Conservation (phyloP, 2,888 invertebrate genomes). For the Morpho helenor region DNA sequence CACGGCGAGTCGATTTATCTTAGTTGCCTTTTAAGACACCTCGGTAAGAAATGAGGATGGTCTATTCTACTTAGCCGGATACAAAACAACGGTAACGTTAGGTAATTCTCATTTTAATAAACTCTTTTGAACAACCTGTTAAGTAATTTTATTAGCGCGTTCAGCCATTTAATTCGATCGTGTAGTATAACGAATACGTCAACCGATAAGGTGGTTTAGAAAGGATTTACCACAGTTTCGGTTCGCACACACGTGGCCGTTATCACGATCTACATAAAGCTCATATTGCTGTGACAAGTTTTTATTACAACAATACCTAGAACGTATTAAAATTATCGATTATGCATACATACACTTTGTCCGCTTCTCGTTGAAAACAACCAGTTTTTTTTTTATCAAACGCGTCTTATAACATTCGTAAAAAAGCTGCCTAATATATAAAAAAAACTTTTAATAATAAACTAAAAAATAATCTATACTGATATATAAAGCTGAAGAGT, state of each 20-base stretch:
- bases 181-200: slow-evolving; percentile 15
- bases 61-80: too few relatives aligned
- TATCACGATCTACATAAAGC: background rate
- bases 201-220: slow-evolving; percentile 19
- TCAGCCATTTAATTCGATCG: background rate
- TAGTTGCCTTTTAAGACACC: too few relatives aligned
- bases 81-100: too few relatives aligned
- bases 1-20: too few relatives aligned
- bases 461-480: too few relatives aligned
- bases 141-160: background rate
- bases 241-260: background rate
- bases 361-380: background rate
- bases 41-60: too few relatives aligned
- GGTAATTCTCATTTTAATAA: too few relatives aligned
- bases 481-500: too few relatives aligned
- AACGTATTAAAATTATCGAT: slow-evolving; percentile 11
- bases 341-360: slow-evolving; percentile 10
- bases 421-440: too few relatives aligned
- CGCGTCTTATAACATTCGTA: background rate
- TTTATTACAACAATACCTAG: background rate
- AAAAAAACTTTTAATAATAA: too few relatives aligned
- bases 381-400: slow-evolving; percentile 5
- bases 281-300: background rate
- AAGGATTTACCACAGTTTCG: slow-evolving; percentile 17
- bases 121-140: too few relatives aligned